Conservation (phyloP, 2,113 vertebrate species). For the Etheostoma cragini region DNA sequence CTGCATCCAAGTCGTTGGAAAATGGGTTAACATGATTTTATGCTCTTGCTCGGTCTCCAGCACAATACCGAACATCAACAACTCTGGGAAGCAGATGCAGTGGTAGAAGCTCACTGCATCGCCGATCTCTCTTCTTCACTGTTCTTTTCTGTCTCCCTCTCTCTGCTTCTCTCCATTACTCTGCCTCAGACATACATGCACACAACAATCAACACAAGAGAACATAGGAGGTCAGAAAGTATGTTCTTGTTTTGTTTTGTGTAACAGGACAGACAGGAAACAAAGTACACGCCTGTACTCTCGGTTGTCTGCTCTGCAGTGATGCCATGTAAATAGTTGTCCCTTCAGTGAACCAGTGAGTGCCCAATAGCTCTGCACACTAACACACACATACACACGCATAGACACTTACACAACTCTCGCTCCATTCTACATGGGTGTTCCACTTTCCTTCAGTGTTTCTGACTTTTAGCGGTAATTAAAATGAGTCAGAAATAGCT, state of each 20-base stretch:
- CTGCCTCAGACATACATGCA: neutral
- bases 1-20: neutral
- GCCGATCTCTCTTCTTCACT: slow-evolving; percentile 24
- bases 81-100: slow-evolving; percentile 8
- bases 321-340: slow-evolving; percentile 45
- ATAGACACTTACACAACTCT: slow-evolving; percentile 11
- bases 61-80: slow-evolving; percentile 5
- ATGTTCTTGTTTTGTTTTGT: neutral
- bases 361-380: slow-evolving; percentile 10
- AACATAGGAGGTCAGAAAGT: neutral
- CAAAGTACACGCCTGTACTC: slow-evolving; percentile 5
- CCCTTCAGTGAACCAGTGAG: slow-evolving; percentile 57
- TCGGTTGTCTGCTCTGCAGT: slow-evolving; percentile 29
- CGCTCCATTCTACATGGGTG: slow-evolving; percentile 42
- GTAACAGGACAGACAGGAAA: slow-evolving; percentile 20
- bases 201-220: neutral
- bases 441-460: slow-evolving; percentile 64
- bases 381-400: slow-evolving; percentile 15
- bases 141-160: slow-evolving; percentile 8
- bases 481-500: slow-evolving; percentile 70
- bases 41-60: neutral
- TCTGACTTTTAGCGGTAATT: slow-evolving; percentile 64
- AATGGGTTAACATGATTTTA: neutral
- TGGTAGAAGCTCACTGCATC: neutral
- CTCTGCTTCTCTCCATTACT: slow-evolving; percentile 4